Conservation (phyloP, 2,888 invertebrate species). For the Leucophenga montana region DNA sequence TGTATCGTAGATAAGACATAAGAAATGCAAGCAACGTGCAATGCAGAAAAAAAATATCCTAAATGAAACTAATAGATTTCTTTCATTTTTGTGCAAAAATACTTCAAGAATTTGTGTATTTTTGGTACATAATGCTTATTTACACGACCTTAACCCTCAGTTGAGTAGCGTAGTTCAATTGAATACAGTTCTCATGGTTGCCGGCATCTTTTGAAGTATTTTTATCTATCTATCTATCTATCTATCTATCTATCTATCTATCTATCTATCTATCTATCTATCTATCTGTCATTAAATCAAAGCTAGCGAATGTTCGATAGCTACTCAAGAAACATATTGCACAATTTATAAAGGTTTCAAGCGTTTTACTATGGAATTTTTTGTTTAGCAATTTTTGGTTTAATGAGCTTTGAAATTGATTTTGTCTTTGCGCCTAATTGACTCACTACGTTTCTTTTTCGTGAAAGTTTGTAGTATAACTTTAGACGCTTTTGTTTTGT, state of each 20-base stretch:
- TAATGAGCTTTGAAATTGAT: constrained; percentile 64
- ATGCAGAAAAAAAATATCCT: background rate
- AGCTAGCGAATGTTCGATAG: no score
- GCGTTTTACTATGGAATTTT: no score
- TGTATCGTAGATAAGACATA: constrained; percentile 38
- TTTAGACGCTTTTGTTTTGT: background rate
- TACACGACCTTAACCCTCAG: constrained; percentile 45
- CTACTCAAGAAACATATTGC: no score
- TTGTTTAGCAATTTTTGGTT: constrained; percentile 1
- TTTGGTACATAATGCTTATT: no score
- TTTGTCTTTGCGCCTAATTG: constrained; percentile 49
- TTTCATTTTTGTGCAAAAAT: background rate
- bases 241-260: no score
- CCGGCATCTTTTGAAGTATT: background rate
- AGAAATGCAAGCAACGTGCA: constrained; percentile 67
- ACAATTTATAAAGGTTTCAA: no score
- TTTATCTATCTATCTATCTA: no score
- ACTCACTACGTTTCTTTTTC: constrained; percentile 34
- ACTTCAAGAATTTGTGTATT: constrained; percentile 23
- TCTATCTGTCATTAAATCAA: no score
- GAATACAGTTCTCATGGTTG: constrained; percentile 2
- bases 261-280: no score
- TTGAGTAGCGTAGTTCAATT: background rate
- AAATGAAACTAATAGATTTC: constrained; percentile 10
- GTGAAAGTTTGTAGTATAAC: background rate